Conservation (phyloP, 2,888 invertebrate genomes). For the Acleris emargana region DNA sequence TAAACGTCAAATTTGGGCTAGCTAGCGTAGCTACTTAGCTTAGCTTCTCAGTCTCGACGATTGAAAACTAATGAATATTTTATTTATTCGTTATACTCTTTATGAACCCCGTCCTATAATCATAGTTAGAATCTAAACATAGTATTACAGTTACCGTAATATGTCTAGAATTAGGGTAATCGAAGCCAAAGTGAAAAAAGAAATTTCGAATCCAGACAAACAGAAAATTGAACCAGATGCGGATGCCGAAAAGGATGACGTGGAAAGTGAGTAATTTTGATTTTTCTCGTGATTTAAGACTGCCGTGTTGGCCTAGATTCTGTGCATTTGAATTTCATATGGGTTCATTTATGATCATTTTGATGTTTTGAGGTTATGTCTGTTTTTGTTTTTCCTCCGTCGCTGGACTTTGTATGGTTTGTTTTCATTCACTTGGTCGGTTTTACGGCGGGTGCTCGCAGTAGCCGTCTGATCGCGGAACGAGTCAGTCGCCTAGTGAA, state of each 20-base stretch:
- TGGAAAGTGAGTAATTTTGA: slow-evolving; percentile 59
- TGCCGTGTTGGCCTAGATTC: slow-evolving; percentile 9
- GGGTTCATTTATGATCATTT: slow-evolving; percentile 15
- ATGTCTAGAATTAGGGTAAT: slow-evolving; percentile 76
- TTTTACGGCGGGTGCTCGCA: too few relatives aligned
- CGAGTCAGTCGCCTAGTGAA: background rate
- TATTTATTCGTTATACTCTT: slow-evolving; percentile 14
- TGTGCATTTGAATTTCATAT: slow-evolving; percentile 21
- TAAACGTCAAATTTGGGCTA: too few relatives aligned
- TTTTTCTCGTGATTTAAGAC: slow-evolving; percentile 10
- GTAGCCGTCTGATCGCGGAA: background rate
- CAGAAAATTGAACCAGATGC: slow-evolving; percentile 59
- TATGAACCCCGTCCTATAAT: slow-evolving; percentile 3
- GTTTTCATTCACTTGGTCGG: background rate
- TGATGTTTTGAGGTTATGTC: slow-evolving; percentile 28
- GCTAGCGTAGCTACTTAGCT: background rate
- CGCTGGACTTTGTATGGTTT: background rate
- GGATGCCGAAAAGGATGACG: slow-evolving; percentile 60
- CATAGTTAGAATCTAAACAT: background rate
- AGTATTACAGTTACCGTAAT: slow-evolving; percentile 24
- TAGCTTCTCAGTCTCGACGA: slow-evolving; percentile 12
- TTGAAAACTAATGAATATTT: slow-evolving; percentile 13
- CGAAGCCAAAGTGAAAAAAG: slow-evolving; percentile 65
- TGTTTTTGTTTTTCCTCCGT: slow-evolving; percentile 25
- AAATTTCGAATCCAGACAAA: slow-evolving; percentile 55